Base-by-base conservation (phyloP, 2,888 invertebrate species). In the Ennomos erosarius region DNA sequence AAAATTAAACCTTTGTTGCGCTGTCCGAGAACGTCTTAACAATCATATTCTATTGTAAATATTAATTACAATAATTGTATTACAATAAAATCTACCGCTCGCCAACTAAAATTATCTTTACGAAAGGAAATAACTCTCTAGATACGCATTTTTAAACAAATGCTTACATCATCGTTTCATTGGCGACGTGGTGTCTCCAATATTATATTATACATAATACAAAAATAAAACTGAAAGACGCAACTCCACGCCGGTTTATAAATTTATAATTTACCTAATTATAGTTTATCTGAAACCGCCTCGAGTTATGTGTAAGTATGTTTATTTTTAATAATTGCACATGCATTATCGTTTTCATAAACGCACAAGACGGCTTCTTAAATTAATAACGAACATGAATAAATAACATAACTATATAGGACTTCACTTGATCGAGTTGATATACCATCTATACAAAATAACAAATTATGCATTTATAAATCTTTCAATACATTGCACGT, bases 91-190 rank as follows among this genome's bases (percentile, higher is more conserved):
- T 66, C 73, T 75, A 76, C 76, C 75, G 69, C 70, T 75, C 63
- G 56, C 59, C 48, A 69, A 76, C 80, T 76, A 76, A 59, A 75
- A 72, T 69, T 68, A 64, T 71, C 73, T 62, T 72, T 68, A 76
- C 69, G 68, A 75, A 79, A 79, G 68, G 74, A 79, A 80, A 80
- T 74, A 76, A 65, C 64, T 53, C 45, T 82, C 76, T 82, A 26
- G 26, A 6, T 26, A 82, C 82, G 87, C 88, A 89, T 88, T 89
- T 78, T 88, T 87, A 87, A 89, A 89, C 87, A 89, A 88, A 89
- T 89, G 88, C 88, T 83, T 80, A 74, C 78, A 73, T 77, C 76
- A 76, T 75, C 76, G 67, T 77, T 73, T 77, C 72, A 86, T 82
- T 75, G 76, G 77, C 71, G 78, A 72, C 75, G 57, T 62, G 45